Base-by-base conservation (phyloP, 1,140 invertebrate species). In the Drosophila navojoa region DNA sequence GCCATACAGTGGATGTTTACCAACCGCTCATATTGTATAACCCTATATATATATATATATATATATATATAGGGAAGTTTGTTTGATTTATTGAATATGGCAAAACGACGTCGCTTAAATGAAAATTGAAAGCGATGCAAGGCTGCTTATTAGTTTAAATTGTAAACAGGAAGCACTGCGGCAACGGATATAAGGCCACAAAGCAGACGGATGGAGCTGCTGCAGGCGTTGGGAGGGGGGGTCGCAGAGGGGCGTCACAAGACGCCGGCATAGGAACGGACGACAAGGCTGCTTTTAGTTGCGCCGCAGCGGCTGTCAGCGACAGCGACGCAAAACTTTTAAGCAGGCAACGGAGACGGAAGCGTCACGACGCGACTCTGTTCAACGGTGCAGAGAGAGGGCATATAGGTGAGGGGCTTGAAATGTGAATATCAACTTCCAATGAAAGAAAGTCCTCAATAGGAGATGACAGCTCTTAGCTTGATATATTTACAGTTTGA, bases 101-200 rank as follows among this genome's bases (percentile, higher is more conserved):
- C 64, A 70, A 60, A 22, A 54, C 16, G 32, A 15, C 35, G 35
- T 3, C 45, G 32, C n/a, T 54, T 38, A 70, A 72, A 67, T 72
- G 55, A 35, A 47, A 49, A 70, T 70, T 62, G 49, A 63, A 47
- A 61, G 50, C 38, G 69, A 70, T 63, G 53, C 62, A 47, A 62
- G 82, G 76, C 50, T 79, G 80, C 81, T 87, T 89, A 87, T 87
- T 87, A 87, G 84, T 80, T 87, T 89, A 89, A 84, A 79, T 87
- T 73, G 84, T 87, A 87, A 89, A 87, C 84, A 87, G 84, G 84
- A 87, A 80, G 84, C 75, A 70, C 78, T 82, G 82, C 69, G 79
- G 84, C 80, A 85, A 69, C 70, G 54, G 62, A 53, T 69, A 49
- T 61, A 61, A 42, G 52, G 40, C 60, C 7, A 44, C 22, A 15